A percentile compares a stretch with the other conserved stretches of the same genome.
Evolutionary conservation across 2,113 vertebrate genomes (phyloP).

Genomic region (Gallinago jamesoni): DNA sequence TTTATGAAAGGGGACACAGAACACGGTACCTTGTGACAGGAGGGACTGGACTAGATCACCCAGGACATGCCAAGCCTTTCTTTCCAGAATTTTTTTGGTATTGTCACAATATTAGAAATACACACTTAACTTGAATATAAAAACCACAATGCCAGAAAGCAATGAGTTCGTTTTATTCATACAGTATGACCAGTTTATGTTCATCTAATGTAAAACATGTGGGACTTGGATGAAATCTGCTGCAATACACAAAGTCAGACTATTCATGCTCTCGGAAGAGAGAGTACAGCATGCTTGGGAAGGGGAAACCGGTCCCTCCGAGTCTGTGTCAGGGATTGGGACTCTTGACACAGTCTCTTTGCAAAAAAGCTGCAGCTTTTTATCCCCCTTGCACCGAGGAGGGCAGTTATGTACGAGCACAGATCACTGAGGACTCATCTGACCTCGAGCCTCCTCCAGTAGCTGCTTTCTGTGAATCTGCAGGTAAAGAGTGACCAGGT

Average conservation of each 20-base stretch:
- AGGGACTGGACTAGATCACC: conserved; percentile 37
- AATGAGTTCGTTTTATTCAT: conserved; percentile 46
- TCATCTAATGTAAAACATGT: conserved; percentile 60
- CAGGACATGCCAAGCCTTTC: conserved; percentile 27
- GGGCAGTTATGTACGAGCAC: not conserved
- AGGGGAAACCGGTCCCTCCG: not conserved
- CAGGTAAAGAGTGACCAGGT: not conserved
- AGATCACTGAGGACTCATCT: not conserved
- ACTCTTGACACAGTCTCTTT: not conserved
- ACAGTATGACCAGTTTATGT: conserved; percentile 58
- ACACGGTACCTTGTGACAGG: conserved; percentile 41
- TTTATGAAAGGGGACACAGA: conserved; percentile 15
- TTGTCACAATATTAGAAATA: conserved; percentile 41
- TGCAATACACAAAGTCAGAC: not conserved
- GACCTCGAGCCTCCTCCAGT: not conserved
- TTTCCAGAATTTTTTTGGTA: not conserved
- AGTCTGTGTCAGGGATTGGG: not conserved
- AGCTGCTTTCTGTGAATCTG: not conserved
- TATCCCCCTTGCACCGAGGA: not conserved
- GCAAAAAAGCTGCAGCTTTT: not conserved
- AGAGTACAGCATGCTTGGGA: not conserved
- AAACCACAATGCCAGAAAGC: conserved; percentile 53
- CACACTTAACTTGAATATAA: conserved; percentile 26
- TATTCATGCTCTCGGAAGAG: not conserved
- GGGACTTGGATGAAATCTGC: not conserved